Evolutionary conservation across 2,888 invertebrate genomes (phyloP), one percentile per base, ranked within the genome.

Genomic region (Pandemis cinnamomeana): DNA sequence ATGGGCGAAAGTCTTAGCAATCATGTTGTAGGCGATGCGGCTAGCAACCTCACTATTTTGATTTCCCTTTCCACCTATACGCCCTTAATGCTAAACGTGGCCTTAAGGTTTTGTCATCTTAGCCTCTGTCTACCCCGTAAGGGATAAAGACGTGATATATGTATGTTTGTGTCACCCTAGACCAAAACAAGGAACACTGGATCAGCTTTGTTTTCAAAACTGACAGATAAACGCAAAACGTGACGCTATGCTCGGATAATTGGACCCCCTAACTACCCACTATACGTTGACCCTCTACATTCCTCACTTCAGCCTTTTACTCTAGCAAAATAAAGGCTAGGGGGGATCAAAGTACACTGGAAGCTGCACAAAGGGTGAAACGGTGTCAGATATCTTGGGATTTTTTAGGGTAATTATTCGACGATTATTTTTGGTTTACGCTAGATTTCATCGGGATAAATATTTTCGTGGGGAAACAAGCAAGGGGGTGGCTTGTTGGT

Each of bases 401-500:
- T 44, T 73, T 73, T 72, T 73, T 73, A 64, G 60, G 42, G 61
- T 70, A 71, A 76, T 76, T 76, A 72, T 67, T 41, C n/a, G 70
- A 62, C 61, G 20, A 76, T 72, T 76, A 73, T 73, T 72, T 76
- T 71, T 67, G 73, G 73, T 73, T 76, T 74, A 73, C 67, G 73
- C 67, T 74, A 72, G 69, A 75, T 72, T 72, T 72, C 66, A 64
- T 44, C 63, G 51, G 51, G 69, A 6, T 51, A 20, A 20, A 20
- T 20, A 20, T 51, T 51, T 51, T 51, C 7, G n/a, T 5, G 13
- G 51, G 13, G n/a, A 6, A n/a, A n/a, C 51, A 2, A n/a, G 51
- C 51, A 5, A n/a, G 0, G 2, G n/a, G 5, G 6, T 51, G 13
- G 11, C n/a, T 51, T 51, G 51, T 13, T 51, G 51, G 48, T 51